phyloP scores from a whole-genome alignment of 2,113 vertebrate species.

The Dipodomys spectabilis region DNA sequence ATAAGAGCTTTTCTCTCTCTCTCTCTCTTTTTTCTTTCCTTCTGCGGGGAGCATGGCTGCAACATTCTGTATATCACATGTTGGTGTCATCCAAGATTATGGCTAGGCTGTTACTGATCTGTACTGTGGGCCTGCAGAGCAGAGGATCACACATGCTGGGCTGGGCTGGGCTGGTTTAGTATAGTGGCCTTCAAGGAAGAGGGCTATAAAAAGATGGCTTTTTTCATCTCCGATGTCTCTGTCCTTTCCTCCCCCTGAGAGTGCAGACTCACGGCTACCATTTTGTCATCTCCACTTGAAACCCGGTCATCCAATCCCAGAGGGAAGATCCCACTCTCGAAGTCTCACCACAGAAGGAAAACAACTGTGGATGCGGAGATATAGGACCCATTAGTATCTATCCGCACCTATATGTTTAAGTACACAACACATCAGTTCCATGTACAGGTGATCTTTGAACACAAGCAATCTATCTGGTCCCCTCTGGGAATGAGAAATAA shows the following conservation, averaged over 20 bases:
- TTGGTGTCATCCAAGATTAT: neutral
- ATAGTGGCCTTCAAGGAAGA: neutral
- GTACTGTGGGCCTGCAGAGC: neutral
- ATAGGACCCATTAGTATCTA: too few relatives aligned
- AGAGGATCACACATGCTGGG: too few relatives aligned
- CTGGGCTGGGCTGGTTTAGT: neutral
- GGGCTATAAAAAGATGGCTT: neutral
- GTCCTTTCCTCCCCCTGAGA: neutral
- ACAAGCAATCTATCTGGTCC: neutral
- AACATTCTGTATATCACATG: neutral
- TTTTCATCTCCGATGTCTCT: neutral
- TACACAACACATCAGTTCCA: too few relatives aligned
- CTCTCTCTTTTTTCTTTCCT: neutral
- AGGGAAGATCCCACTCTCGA: neutral
- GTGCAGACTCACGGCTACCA: neutral
- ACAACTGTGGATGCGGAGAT: neutral
- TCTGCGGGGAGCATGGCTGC: neutral
- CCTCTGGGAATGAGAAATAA: conserved; percentile 18
- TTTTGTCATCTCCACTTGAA: conserved; percentile 32
- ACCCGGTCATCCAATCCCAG: neutral
- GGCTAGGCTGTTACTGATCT: neutral
- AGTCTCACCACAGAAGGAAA: neutral
- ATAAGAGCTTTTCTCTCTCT: neutral
- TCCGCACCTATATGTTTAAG: too few relatives aligned
- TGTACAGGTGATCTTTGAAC: neutral